Evolutionary conservation across 2,888 invertebrate genomes (phyloP).

Genomic region (Ormyrus labotus): DNA sequence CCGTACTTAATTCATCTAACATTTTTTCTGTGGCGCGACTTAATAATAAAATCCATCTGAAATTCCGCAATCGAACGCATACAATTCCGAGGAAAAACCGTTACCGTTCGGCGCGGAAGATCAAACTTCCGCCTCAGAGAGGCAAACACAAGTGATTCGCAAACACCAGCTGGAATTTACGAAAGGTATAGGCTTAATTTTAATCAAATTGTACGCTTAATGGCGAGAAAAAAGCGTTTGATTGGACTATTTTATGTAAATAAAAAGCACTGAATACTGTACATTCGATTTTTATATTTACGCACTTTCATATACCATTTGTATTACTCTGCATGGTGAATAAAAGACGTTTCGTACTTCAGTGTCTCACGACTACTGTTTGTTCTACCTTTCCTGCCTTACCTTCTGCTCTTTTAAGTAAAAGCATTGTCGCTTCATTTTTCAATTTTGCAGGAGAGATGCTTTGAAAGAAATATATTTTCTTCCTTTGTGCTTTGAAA

Average conservation of each 20-base stretch:
- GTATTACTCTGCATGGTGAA: constrained; percentile 24
- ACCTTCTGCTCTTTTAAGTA: no score
- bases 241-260: constrained; percentile 46
- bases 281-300: constrained; percentile 2
- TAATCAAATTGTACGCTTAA: constrained; percentile 15
- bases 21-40: no score
- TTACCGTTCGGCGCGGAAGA: neutral
- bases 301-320: constrained; percentile 26
- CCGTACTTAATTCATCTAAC: no score
- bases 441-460: no score
- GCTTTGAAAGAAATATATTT: no score
- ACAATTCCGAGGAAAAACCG: no score
- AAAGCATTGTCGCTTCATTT: no score
- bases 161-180: neutral
- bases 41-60: no score
- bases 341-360: constrained; percentile 47
- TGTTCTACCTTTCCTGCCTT: neutral
- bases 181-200: neutral
- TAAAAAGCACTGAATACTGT: constrained; percentile 57
- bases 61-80: no score
- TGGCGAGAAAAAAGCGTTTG: constrained; percentile 22
- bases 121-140: neutral
- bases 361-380: neutral
- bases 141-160: constrained; percentile 23
- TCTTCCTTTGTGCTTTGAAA: no score